Percentiles rank a stretch among this genome's conserved stretches.
phyloP scores from a whole-genome alignment of 1,140 invertebrate species.

The Camponotus pennsylvanicus region DNA sequence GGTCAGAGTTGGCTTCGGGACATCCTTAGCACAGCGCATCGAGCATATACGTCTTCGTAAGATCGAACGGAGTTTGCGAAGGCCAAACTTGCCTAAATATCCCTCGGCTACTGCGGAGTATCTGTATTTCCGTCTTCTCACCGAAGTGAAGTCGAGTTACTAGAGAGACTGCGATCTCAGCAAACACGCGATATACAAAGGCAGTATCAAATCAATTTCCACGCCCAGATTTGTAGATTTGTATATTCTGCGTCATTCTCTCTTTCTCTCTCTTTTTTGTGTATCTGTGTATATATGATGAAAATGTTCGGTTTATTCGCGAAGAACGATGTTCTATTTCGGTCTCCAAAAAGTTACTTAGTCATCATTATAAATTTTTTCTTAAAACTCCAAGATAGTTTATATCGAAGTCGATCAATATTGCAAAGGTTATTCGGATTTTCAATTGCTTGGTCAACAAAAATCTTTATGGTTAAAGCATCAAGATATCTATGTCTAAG shows the following conservation, averaged over 20 bases:
- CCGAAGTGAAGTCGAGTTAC: not conserved
- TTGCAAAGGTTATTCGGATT: not conserved
- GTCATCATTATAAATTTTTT: not conserved
- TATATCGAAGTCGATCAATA: not conserved
- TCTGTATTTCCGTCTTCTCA: constrained; percentile 10
- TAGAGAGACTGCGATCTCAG: constrained; percentile 16
- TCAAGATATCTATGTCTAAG: not conserved
- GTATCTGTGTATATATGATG: too few relatives aligned
- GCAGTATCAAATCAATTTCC: constrained; percentile 48
- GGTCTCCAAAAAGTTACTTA: not conserved
- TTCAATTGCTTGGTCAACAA: constrained; percentile 26
- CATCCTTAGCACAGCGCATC: constrained; percentile 19
- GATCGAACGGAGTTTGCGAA: constrained; percentile 53
- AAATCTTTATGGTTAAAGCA: not conserved
- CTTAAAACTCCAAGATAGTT: not conserved
- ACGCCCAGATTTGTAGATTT: constrained; percentile 27
- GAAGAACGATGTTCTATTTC: not conserved
- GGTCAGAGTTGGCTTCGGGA: constrained; percentile 33
- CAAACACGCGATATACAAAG: constrained; percentile 30
- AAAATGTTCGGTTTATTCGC: not conserved
- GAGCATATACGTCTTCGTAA: constrained; percentile 41
- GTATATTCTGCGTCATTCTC: constrained; percentile 19
- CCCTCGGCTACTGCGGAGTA: constrained; percentile 19
- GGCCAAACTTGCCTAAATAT: constrained; percentile 57
- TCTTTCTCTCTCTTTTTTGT: too few relatives aligned